phyloP scores from a whole-genome alignment of 1,140 invertebrate species.

The Tetranychus cinnabarinus region DNA sequence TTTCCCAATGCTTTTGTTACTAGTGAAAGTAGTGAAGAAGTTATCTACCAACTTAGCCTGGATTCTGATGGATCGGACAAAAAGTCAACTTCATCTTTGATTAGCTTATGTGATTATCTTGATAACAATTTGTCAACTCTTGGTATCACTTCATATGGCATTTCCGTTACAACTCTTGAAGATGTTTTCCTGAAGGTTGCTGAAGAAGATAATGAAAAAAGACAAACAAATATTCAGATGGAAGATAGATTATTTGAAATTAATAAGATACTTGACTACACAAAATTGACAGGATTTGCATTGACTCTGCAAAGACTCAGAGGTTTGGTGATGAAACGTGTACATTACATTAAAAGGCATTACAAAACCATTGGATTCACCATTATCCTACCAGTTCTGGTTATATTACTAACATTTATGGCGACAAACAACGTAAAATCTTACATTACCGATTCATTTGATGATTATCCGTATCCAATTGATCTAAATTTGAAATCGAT shows the following conservation, averaged over 20 bases:
- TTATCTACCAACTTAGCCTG: not conserved
- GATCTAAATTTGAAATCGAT: not conserved
- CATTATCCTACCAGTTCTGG: slow-evolving; percentile 7
- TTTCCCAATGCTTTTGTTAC: not conserved
- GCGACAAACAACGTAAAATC: not conserved
- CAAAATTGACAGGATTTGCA: no score
- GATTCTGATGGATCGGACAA: not conserved
- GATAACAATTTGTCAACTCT: slow-evolving; percentile 32
- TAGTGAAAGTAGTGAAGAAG: not conserved
- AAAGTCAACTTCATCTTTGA: not conserved
- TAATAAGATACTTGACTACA: no score
- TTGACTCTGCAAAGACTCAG: slow-evolving; percentile 2
- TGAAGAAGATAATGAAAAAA: not conserved
- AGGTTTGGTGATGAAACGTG: slow-evolving; percentile 12
- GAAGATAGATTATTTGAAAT: no score
- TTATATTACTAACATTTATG: not conserved
- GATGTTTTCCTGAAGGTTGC: slow-evolving; percentile 34
- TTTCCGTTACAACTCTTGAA: slow-evolving; percentile 55
- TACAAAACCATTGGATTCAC: slow-evolving; percentile 9
- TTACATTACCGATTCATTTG: not conserved
- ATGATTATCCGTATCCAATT: not conserved
- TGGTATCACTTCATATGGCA: slow-evolving; percentile 44
- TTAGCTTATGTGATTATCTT: slow-evolving; percentile 32
- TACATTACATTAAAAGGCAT: slow-evolving; percentile 13
- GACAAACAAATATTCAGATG: no score